A percentile compares a stretch with the other conserved stretches of the same genome.
These are phyloP conservation scores for Oriolus oriolus DNA, from an alignment of 2,113 vertebrate genomes.

Conservation along the genomic window DNA sequence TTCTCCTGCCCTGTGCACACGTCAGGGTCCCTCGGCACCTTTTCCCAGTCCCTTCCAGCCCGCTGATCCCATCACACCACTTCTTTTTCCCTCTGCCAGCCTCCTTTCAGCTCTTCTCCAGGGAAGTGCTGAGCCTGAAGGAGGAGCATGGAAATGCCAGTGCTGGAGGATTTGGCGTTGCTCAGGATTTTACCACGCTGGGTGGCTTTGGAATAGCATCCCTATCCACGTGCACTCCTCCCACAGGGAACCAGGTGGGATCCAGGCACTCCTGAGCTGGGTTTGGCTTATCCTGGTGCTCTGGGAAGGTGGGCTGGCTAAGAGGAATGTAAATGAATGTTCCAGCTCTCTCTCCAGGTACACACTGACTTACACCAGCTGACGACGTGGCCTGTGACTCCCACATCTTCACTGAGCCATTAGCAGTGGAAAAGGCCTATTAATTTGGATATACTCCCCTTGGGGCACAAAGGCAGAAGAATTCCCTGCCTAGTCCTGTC, in stretches of 20 bases:
- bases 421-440: constrained; percentile 24
- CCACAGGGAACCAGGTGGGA: neutral
- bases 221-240: neutral
- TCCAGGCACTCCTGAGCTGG: neutral
- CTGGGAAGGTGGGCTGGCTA: neutral
- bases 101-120: neutral
- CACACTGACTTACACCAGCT: neutral
- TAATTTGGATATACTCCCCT: constrained; percentile 29
- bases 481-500: constrained; percentile 39
- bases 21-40: neutral
- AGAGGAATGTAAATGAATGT: neutral
- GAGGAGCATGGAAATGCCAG: neutral
- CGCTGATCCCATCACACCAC: neutral
- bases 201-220: neutral
- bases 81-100: neutral
- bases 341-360: neutral
- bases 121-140: neutral
- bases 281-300: neutral
- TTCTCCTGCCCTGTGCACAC: neutral
- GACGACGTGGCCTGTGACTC: neutral
- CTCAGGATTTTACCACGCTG: neutral
- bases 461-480: constrained; percentile 35
- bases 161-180: neutral
- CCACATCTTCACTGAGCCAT: constrained; percentile 14
- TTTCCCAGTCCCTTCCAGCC: neutral